Conservation (phyloP, 2,888 invertebrate species). For the Microdon myrmicae region DNA sequence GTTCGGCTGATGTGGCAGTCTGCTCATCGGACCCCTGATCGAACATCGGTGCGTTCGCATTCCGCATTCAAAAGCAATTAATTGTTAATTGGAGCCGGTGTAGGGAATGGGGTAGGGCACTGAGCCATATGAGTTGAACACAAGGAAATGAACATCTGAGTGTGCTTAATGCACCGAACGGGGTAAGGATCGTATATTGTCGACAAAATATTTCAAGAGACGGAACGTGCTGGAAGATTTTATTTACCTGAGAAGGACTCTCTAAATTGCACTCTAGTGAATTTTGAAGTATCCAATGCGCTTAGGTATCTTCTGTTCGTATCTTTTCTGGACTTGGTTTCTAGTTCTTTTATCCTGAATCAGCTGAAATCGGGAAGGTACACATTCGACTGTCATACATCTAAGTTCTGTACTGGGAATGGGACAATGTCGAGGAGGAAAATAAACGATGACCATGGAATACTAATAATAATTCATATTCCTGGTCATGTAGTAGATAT, state of each 20-base stretch:
- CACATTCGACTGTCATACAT: no score
- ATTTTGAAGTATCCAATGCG: not conserved
- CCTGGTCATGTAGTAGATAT: conserved; percentile 23
- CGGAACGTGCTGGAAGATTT: conserved; percentile 36
- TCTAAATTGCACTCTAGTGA: conserved; percentile 16
- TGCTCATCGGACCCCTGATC: no score
- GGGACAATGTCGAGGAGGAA: conserved; percentile 5
- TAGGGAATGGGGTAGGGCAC: conserved; percentile 52
- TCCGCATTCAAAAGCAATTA: conserved; percentile 54
- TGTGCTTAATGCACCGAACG: conserved; percentile 25
- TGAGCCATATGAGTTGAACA: conserved; percentile 19
- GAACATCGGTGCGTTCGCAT: conserved; percentile 2
- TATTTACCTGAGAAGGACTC: conserved; percentile 27
- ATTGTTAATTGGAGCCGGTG: conserved; percentile 55
- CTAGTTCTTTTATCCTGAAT: conserved; percentile 12
- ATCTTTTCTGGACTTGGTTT: conserved; percentile 11
- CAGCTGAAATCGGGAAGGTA: conserved; percentile 26
- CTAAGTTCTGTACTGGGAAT: no score
- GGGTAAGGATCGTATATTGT: no score
- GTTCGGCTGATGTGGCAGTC: no score
- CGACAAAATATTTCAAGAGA: conserved; percentile 16
- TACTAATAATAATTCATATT: conserved; percentile 51
- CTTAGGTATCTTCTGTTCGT: not conserved
- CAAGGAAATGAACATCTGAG: conserved; percentile 20
- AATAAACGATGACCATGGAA: conserved; percentile 40